These are phyloP conservation scores for Catajapyx aquilonaris DNA, from an alignment of 1,140 invertebrate species.

Conservation along the genomic window DNA sequence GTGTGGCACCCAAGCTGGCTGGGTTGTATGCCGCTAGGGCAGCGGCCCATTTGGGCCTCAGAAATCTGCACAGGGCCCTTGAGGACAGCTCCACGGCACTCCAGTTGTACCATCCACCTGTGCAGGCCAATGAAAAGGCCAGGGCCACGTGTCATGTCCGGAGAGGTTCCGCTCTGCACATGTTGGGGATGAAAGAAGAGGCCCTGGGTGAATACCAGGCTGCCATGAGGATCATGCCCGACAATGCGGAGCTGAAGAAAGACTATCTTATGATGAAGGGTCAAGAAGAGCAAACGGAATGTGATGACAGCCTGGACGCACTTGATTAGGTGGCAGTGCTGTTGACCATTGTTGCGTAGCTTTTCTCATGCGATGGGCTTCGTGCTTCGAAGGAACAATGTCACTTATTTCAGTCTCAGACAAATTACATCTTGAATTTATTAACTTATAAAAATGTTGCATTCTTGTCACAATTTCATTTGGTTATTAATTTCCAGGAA, in stretches of 20 bases:
- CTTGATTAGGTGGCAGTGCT: too few species aligned
- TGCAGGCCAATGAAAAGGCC: slow-evolving; percentile 41
- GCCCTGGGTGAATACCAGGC: slow-evolving; percentile 50
- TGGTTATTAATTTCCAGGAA: too few species aligned
- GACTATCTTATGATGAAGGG: too few species aligned
- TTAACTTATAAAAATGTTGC: too few species aligned
- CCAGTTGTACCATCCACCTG: slow-evolving; percentile 45
- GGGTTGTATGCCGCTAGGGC: slow-evolving; percentile 53
- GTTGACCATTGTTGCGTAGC: too few species aligned
- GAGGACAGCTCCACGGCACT: slow-evolving; percentile 41
- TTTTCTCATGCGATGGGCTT: too few species aligned
- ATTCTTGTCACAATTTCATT: too few species aligned
- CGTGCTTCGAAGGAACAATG: too few species aligned
- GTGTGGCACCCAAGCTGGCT: slow-evolving; percentile 45
- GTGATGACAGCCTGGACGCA: too few species aligned
- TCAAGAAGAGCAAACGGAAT: too few species aligned
- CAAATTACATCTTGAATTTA: too few species aligned
- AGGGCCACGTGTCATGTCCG: slow-evolving; percentile 44
- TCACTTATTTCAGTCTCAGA: too few species aligned
- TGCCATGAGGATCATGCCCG: slow-evolving; percentile 18
- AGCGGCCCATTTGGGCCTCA: slow-evolving; percentile 46
- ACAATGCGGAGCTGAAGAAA: not conserved
- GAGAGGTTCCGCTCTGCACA: slow-evolving; percentile 44
- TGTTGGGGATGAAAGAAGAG: slow-evolving; percentile 43
- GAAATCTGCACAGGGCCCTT: slow-evolving; percentile 46